Percentiles rank a stretch among this genome's conserved stretches.
Conservation (phyloP, 2,113 vertebrate species). For the Coregonus clupeaformis region DNA sequence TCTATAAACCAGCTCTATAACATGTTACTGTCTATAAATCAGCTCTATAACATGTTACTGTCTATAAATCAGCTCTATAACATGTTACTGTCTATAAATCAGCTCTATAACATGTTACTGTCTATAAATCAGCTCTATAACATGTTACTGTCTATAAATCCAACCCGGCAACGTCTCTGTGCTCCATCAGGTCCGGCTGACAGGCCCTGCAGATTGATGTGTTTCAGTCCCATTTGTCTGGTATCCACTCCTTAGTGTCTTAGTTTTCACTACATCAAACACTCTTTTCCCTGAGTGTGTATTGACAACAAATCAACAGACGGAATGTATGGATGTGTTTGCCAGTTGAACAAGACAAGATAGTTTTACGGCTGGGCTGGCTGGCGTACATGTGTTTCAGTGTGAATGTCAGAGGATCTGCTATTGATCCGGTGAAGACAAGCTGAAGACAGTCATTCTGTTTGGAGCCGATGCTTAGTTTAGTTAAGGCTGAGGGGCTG, state of each 20-base stretch:
- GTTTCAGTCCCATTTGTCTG: conserved; percentile 73
- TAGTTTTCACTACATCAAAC: conserved; percentile 68
- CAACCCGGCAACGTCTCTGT: conserved; percentile 54
- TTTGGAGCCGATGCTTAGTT: conserved; percentile 66
- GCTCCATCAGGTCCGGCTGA: conserved; percentile 71
- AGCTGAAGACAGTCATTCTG: conserved; percentile 61
- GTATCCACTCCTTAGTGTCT: conserved; percentile 75
- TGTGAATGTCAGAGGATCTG: conserved; percentile 67
- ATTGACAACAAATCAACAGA: conserved; percentile 81
- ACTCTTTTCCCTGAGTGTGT: conserved; percentile 73
- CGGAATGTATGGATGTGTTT: conserved; percentile 77
- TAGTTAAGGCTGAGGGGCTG: conserved; percentile 70
- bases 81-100: too few species aligned
- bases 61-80: too few species aligned
- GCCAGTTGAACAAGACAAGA: conserved; percentile 71
- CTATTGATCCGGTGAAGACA: conserved; percentile 64
- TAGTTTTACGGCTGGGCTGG: conserved; percentile 58
- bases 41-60: too few species aligned
- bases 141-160: conserved; percentile 68
- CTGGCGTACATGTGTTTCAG: conserved; percentile 75
- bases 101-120: too few species aligned
- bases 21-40: too few species aligned
- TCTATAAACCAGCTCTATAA: too few species aligned
- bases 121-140: conserved; percentile 13
- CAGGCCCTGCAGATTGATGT: conserved; percentile 74